These are phyloP conservation scores for Aproaerema taeniolella DNA, from an alignment of 2,888 invertebrate species.

Conservation along the genomic window DNA sequence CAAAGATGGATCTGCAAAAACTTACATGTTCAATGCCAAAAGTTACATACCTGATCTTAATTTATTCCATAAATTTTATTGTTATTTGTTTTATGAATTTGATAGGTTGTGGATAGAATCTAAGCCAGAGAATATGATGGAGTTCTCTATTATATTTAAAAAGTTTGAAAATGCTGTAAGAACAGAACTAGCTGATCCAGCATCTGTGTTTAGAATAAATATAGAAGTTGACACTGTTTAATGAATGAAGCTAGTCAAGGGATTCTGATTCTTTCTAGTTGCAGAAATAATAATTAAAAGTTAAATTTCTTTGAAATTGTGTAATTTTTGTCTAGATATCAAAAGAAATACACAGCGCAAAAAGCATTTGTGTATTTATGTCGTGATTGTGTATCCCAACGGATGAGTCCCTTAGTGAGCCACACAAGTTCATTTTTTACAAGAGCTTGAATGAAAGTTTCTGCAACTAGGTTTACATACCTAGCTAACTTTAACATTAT, in stretches of 20 bases:
- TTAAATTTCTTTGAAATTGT: too few relatives aligned
- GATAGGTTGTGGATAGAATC: conserved; percentile 96
- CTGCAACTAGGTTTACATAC: too few relatives aligned
- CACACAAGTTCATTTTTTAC: too few relatives aligned
- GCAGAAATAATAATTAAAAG: not conserved
- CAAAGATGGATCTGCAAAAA: conserved; percentile 88
- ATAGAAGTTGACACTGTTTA: conserved; percentile 82
- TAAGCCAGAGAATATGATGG: conserved; percentile 96
- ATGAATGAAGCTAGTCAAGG: conserved; percentile 16
- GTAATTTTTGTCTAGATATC: too few relatives aligned
- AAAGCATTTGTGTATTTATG: too few relatives aligned
- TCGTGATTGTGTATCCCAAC: too few relatives aligned
- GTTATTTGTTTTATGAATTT: conserved; percentile 95
- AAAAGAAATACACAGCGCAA: too few relatives aligned
- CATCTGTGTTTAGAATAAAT: conserved; percentile 87
- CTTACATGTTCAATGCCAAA: conserved; percentile 92
- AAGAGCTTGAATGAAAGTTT: too few relatives aligned
- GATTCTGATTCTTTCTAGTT: not conserved
- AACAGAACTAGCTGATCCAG: conserved; percentile 81
- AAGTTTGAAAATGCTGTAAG: conserved; percentile 88
- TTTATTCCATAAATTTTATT: conserved; percentile 95
- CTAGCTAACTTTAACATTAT: too few relatives aligned
- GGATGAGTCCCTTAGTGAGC: too few relatives aligned
- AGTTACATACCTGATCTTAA: conserved; percentile 81
- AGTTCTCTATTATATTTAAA: conserved; percentile 91